A percentile compares a stretch with the other conserved stretches of the same genome.
These are phyloP conservation scores for Catocala fraxini DNA, from an alignment of 2,888 invertebrate genomes.

Conservation along the genomic window DNA sequence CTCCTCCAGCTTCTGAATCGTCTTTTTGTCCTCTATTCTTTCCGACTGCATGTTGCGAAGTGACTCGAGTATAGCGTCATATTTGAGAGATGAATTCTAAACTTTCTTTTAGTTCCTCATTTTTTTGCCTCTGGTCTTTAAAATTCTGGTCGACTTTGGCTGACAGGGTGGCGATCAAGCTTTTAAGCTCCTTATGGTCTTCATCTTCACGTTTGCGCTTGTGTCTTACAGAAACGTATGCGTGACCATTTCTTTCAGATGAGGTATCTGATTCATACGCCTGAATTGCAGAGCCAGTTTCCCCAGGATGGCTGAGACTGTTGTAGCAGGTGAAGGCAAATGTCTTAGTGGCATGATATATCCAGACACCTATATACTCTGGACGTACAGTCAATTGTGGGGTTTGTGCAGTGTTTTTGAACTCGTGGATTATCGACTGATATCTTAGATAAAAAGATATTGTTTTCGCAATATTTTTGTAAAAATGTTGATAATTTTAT, in stretches of 20 bases:
- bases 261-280: conserved; percentile 10
- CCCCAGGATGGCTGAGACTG: too few relatives aligned
- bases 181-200: conserved; percentile 7
- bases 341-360: too few relatives aligned
- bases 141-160: conserved; percentile 7
- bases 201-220: conserved; percentile 9
- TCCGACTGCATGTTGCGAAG: neutral
- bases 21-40: conserved; percentile 5
- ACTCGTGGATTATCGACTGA: too few relatives aligned
- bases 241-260: neutral
- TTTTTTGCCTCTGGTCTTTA: neutral
- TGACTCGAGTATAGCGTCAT: conserved; percentile 3
- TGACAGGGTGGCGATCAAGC: conserved; percentile 1
- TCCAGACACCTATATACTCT: too few relatives aligned
- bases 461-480: too few relatives aligned
- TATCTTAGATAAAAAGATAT: too few relatives aligned
- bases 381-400: too few relatives aligned
- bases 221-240: neutral
- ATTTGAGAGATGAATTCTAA: conserved; percentile 9
- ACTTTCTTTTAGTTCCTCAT: conserved; percentile 8
- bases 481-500: too few relatives aligned
- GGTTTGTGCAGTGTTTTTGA: too few relatives aligned
- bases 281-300: too few relatives aligned
- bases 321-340: too few relatives aligned
- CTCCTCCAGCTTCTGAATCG: conserved; percentile 4